Evolutionary conservation across 2,797 vertebrate species (phyloP).

Genomic region (Nyctalus aviator): DNA sequence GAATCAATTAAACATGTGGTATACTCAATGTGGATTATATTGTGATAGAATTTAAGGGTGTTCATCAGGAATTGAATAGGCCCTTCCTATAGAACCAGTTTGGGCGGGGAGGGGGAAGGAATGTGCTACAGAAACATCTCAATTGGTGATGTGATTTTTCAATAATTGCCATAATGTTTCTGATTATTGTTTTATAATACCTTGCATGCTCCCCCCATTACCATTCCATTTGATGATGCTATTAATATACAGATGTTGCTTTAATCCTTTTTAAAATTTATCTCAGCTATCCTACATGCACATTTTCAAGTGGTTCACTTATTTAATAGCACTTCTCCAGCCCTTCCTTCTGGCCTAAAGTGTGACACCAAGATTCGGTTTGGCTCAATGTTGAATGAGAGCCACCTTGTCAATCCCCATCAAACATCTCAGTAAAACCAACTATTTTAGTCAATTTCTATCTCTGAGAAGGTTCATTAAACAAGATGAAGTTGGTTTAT

Average conservation of each 20-base stretch:
- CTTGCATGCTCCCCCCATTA: constrained; percentile 84
- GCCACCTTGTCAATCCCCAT: neutral
- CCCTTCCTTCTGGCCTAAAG: neutral
- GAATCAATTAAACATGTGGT: neutral
- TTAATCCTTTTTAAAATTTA: constrained; percentile 90
- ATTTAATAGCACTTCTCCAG: constrained; percentile 85
- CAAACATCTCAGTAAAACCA: neutral
- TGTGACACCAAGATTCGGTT: rapidly evolving
- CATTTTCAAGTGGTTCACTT: constrained; percentile 87
- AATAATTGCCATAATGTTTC: constrained; percentile 84
- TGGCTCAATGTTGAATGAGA: neutral
- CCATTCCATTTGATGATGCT: constrained; percentile 85
- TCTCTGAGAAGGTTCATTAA: neutral
- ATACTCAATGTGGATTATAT: neutral
- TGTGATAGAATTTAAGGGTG: neutral
- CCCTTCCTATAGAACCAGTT: neutral
- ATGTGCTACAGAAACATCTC: constrained; percentile 61
- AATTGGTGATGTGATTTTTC: constrained; percentile 80
- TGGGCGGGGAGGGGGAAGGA: rapidly evolving
- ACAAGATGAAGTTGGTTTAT: neutral
- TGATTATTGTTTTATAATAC: constrained; percentile 89
- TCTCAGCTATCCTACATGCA: constrained; percentile 87
- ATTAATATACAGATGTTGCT: constrained; percentile 90
- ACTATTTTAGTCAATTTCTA: neutral
- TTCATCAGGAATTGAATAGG: neutral